Percentiles rank a stretch among this genome's conserved stretches.
Evolutionary conservation across 2,113 vertebrate species (phyloP).

Genomic region (Chaenocephalus aceratus): DNA sequence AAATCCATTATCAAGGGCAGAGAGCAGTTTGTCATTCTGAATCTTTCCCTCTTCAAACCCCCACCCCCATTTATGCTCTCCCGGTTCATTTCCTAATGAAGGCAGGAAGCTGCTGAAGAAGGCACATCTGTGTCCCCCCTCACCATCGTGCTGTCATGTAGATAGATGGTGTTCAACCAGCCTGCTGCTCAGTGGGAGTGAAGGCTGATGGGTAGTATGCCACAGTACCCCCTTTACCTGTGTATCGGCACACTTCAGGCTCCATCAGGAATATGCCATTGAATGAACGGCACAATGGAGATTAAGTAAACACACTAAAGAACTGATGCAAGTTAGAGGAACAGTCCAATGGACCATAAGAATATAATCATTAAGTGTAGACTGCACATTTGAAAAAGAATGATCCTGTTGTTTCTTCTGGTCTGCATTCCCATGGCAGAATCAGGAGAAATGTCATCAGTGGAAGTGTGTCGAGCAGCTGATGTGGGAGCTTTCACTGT

Average conservation of each 20-base stretch:
- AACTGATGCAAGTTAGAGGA: not conserved
- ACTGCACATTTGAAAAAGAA: not conserved
- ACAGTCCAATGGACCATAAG: not conserved
- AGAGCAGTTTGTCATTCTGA: not conserved
- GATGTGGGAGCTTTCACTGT: not conserved
- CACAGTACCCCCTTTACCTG: too few relatives aligned
- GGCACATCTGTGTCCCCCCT: conserved; percentile 43
- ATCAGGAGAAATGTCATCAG: too few relatives aligned
- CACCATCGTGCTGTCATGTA: conserved; percentile 46
- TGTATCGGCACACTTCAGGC: not conserved
- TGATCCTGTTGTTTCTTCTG: not conserved
- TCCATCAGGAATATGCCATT: not conserved
- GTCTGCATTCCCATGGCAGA: too few relatives aligned
- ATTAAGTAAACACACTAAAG: too few relatives aligned
- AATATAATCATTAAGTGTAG: not conserved
- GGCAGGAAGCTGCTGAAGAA: conserved; percentile 16
- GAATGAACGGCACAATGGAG: too few relatives aligned
- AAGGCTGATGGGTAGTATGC: not conserved
- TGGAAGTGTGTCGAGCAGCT: not conserved
- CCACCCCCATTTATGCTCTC: not conserved
- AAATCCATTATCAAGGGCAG: not conserved
- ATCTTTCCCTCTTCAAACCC: not conserved
- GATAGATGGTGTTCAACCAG: conserved; percentile 22
- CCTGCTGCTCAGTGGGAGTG: not conserved
- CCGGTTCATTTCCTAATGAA: conserved; percentile 15